phyloP scores from a whole-genome alignment of 1,140 invertebrate species.

The Daktulosphaira vitifoliae region DNA sequence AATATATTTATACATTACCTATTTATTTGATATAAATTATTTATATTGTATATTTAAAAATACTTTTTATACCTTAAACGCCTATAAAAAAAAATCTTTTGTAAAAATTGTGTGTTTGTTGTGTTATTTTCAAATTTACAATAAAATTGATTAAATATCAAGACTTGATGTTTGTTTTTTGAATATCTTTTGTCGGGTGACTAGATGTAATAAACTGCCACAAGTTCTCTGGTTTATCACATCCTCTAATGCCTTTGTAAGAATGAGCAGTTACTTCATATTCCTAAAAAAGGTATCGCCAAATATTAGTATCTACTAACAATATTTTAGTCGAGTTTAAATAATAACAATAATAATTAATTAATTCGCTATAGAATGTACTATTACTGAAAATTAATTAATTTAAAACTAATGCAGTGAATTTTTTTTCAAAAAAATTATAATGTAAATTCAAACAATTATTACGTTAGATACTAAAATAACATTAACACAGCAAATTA shows the following conservation, averaged over 20 bases:
- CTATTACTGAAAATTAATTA: no score
- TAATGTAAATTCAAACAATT: no score
- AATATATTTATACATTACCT: no score
- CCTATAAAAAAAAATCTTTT: slow-evolving; percentile 6
- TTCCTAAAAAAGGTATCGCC: neutral
- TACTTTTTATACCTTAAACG: neutral
- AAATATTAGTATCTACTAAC: neutral
- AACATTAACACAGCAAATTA: no score
- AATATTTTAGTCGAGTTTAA: no score
- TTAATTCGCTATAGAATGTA: no score
- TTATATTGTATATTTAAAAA: neutral
- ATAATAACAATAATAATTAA: no score
- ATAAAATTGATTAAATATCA: slow-evolving; percentile 7
- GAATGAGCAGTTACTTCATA: slow-evolving; percentile 9
- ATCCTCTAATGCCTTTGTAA: neutral
- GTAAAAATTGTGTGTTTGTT: slow-evolving; percentile 13
- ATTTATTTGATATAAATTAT: neutral
- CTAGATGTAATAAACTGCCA: slow-evolving; percentile 1
- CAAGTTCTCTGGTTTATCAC: neutral
- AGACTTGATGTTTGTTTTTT: neutral
- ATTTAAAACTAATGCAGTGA: no score
- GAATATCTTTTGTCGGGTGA: neutral
- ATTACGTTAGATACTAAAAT: no score
- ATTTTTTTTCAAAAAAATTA: neutral
- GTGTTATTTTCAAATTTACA: slow-evolving; percentile 7